Percentiles rank a stretch among this genome's conserved stretches.
Evolutionary conservation across 2,797 vertebrate genomes (phyloP).

Genomic region (Tadarida brasiliensis): DNA sequence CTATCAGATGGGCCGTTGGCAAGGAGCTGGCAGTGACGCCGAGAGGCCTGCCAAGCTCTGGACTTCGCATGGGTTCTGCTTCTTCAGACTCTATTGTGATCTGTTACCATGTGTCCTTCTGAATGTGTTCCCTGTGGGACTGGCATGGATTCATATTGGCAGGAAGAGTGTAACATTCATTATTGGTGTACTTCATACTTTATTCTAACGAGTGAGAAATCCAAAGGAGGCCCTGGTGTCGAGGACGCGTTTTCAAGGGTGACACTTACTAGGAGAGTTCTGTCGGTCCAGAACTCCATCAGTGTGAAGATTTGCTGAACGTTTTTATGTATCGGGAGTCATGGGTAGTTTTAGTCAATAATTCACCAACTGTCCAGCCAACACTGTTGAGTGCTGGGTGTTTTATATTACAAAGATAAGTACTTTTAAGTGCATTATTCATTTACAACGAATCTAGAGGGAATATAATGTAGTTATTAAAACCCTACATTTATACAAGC

Average conservation of each 20-base stretch:
- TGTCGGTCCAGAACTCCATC: neutral
- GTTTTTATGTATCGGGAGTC: neutral
- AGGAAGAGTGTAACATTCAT: slow-evolving; percentile 73
- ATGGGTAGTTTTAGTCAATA: neutral
- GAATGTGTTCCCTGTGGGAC: slow-evolving; percentile 65
- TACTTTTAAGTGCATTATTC: neutral
- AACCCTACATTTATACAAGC: neutral
- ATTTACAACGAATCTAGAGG: neutral
- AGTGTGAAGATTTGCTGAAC: neutral
- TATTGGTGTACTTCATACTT: slow-evolving; percentile 45
- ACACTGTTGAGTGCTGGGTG: neutral
- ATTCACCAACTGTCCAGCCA: neutral
- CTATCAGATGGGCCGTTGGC: slow-evolving; percentile 72
- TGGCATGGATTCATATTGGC: slow-evolving; percentile 31
- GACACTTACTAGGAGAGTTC: neutral
- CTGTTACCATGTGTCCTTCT: slow-evolving; percentile 74
- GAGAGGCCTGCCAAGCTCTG: slow-evolving; percentile 75
- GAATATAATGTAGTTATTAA: neutral
- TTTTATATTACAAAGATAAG: neutral
- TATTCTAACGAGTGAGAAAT: slow-evolving; percentile 35
- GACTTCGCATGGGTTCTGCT: slow-evolving; percentile 71
- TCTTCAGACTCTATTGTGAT: slow-evolving; percentile 77
- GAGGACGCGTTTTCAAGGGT: slow-evolving; percentile 49
- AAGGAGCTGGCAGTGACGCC: slow-evolving; percentile 75
- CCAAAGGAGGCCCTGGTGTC: neutral